These are phyloP conservation scores for Leuciscus waleckii DNA, from an alignment of 2,797 vertebrate genomes.

Conservation along the genomic window DNA sequence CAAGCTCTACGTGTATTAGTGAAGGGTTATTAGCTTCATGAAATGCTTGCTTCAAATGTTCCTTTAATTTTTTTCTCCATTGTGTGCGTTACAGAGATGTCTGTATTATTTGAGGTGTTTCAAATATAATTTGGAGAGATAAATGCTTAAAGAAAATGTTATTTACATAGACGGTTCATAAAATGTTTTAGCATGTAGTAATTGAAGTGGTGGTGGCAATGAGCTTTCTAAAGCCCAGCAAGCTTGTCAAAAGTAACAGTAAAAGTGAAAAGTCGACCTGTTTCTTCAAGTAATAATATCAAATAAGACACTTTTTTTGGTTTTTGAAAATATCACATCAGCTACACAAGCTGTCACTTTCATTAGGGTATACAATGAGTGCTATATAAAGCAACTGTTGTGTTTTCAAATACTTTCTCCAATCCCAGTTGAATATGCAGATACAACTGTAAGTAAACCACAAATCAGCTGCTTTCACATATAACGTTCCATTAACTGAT, in stretches of 20 bases:
- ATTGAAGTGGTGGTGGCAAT: conserved; percentile 4
- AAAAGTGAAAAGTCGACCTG: neutral
- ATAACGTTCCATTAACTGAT: neutral
- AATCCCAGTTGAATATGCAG: neutral
- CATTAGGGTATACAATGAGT: neutral
- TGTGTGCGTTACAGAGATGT: neutral
- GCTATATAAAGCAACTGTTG: neutral
- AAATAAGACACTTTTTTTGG: neutral
- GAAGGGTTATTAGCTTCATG: neutral
- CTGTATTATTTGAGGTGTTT: conserved; percentile 9
- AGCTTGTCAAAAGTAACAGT: neutral
- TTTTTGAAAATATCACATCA: neutral
- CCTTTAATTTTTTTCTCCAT: neutral
- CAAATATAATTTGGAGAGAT: conserved; percentile 36
- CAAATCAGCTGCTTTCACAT: neutral
- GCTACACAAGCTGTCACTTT: neutral
- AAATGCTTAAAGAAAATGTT: conserved; percentile 32
- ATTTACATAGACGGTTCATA: neutral
- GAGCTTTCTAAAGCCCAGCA: neutral
- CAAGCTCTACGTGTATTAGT: conserved; percentile 5
- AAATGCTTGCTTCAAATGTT: neutral
- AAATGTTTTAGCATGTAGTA: neutral
- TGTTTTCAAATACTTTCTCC: neutral
- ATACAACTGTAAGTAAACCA: neutral
- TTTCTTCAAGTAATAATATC: neutral